Conservation (phyloP, 2,113 vertebrate species). For the Origma solitaria region DNA sequence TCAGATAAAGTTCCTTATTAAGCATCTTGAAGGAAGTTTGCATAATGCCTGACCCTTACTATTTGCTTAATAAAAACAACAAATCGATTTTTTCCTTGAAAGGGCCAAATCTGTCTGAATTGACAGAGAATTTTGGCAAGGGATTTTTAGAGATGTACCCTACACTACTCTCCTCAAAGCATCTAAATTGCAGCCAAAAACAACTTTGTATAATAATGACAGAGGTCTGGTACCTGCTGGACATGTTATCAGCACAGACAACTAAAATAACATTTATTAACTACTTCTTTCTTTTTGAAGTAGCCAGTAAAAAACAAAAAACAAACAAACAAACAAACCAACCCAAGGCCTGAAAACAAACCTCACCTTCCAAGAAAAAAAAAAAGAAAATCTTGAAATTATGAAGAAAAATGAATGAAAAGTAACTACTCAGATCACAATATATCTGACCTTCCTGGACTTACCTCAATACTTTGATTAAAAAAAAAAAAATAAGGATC, state of each 20-base stretch:
- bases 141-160: not conserved
- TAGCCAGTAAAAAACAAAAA: not conserved
- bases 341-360: not conserved
- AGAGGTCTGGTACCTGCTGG: not conserved
- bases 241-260: not conserved
- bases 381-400: not conserved
- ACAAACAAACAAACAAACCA: not conserved
- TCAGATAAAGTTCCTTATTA: not conserved
- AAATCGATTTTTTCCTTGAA: not conserved
- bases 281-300: not conserved
- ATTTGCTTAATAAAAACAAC: not conserved
- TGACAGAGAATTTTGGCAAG: not conserved
- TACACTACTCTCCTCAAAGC: not conserved
- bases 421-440: not conserved
- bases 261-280: not conserved
- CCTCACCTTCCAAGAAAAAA: accelerated
- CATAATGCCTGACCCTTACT: not conserved
- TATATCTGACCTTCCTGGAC: not conserved
- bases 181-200: not conserved
- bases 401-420: not conserved
- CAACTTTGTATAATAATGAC: not conserved
- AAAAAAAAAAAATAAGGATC: not conserved
- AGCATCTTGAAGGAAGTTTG: not conserved
- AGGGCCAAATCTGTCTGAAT: not conserved
- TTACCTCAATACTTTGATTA: not conserved